Base-by-base conservation (phyloP, 1,140 invertebrate genomes). In the Anadara kagoshimensis region DNA sequence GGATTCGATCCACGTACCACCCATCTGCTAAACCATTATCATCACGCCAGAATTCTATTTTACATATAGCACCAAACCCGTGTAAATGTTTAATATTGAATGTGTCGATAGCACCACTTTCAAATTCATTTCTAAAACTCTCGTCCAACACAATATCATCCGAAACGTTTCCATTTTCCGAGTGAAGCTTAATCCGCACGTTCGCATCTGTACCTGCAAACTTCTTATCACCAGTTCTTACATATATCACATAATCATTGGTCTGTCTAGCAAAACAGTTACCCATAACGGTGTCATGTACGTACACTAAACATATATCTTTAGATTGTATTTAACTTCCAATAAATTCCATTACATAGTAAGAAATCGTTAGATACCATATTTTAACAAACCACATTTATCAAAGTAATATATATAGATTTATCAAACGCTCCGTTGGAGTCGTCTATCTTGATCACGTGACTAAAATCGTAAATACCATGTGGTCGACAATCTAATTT, bases 1-100 rank as follows among this genome's bases (percentile, higher is more conserved):
- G 73, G 43, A 91, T 82, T 57, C 78, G 82, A 24, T 90, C 89
- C 26, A 90, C 85, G 79, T 85, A 91, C 90, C 90, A 91, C 45
- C 85, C 86, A n/a, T 83, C 79, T 10, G 81, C 87, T 11, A 89
- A 59, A 5, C 89, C 89, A 36, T 82, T 78, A 62, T 85, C 85
- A 69, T 90, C 88, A 22, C 88, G 69, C 89, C 89, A 90, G 51
- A 90, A 82, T 75, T 90, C 88, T 20, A 89, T 79, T 57, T 80
- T 76, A 14, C 53, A 45, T 43, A 87, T 59, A 16, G 83, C 79
- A 54, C 79, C 70, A 57, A 74, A 74, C 47, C 75, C 47, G 58
- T 69, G 66, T 1, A 68, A 64, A 18, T 81, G 67, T 69, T 69
- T 80, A 10, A 77, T 43, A 18, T 78, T 77, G 49, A 88, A 90